Percentiles rank a stretch among this genome's conserved stretches.
Evolutionary conservation across 2,888 invertebrate species (phyloP).

Genomic region (Elegia similella): DNA sequence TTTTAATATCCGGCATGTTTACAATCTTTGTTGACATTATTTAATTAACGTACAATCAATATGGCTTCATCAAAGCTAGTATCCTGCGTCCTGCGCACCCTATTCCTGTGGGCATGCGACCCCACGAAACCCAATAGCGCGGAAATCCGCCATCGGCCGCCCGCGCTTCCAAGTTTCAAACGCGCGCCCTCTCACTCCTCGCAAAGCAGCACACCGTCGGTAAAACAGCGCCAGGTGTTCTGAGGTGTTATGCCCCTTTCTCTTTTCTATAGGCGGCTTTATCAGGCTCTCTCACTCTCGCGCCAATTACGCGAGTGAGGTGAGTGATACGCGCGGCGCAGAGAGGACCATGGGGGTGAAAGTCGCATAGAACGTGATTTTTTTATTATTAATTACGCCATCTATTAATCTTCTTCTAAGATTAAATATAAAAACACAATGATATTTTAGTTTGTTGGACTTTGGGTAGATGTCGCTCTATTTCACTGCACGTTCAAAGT

Average conservation of each 20-base stretch:
- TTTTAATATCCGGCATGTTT: too few relatives aligned
- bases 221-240: constrained; percentile 62
- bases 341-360: too few relatives aligned
- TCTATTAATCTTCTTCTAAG: too few relatives aligned
- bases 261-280: constrained; percentile 55
- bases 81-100: constrained; percentile 20
- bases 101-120: constrained; percentile 47
- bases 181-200: constrained; percentile 37
- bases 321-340: constrained; percentile 42
- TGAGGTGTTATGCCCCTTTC: constrained; percentile 49
- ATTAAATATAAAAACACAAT: too few relatives aligned
- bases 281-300: constrained; percentile 55
- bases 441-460: too few relatives aligned
- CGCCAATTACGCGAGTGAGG: constrained; percentile 56
- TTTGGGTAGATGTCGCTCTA: too few relatives aligned
- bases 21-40: not conserved
- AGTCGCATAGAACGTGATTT: too few relatives aligned
- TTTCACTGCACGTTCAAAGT: too few relatives aligned
- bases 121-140: constrained; percentile 58
- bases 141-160: constrained; percentile 56
- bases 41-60: constrained; percentile 23
- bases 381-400: too few relatives aligned
- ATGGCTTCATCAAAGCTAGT: constrained; percentile 29
- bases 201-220: constrained; percentile 48
- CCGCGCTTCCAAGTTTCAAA: constrained; percentile 42